phyloP scores from a whole-genome alignment of 2,797 vertebrate species.

The Steatocranus sp. region DNA sequence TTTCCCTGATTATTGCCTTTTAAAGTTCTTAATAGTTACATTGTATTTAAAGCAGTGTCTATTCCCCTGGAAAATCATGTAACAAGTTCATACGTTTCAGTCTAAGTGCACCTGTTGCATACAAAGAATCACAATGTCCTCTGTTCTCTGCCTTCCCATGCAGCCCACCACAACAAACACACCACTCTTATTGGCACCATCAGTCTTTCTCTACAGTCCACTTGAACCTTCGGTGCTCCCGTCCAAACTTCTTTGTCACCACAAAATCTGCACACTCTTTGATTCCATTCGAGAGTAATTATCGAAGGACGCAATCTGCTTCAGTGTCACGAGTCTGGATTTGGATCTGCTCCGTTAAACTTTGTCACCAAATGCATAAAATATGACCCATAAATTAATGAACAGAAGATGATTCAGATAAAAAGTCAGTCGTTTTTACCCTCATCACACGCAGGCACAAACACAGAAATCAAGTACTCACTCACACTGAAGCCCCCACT shows the following conservation, averaged over 20 bases:
- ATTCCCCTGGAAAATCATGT: background rate
- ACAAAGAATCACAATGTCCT: background rate
- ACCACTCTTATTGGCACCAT: background rate
- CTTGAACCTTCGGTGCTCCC: background rate
- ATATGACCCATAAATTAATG: conserved; percentile 78
- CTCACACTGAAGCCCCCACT: conserved; percentile 47
- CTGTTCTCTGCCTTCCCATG: background rate
- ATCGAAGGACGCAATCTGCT: conserved; percentile 22
- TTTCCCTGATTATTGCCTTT: background rate
- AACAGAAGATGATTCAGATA: conserved; percentile 76
- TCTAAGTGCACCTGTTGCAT: background rate
- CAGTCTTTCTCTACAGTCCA: background rate
- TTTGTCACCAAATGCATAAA: conserved; percentile 71
- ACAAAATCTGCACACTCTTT: conserved; percentile 1
- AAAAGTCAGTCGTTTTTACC: conserved; percentile 69
- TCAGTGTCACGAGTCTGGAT: conserved; percentile 25
- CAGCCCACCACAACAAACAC: background rate
- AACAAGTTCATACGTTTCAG: background rate
- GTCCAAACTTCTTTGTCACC: background rate
- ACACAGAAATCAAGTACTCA: conserved; percentile 54
- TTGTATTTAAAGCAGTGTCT: background rate
- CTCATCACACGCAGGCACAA: conserved; percentile 46
- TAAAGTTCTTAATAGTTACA: background rate
- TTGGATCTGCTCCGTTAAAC: conserved; percentile 57
- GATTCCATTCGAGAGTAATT: conserved; percentile 19